Conservation (phyloP, 2,888 invertebrate species). For the Deilephila porcellus region DNA sequence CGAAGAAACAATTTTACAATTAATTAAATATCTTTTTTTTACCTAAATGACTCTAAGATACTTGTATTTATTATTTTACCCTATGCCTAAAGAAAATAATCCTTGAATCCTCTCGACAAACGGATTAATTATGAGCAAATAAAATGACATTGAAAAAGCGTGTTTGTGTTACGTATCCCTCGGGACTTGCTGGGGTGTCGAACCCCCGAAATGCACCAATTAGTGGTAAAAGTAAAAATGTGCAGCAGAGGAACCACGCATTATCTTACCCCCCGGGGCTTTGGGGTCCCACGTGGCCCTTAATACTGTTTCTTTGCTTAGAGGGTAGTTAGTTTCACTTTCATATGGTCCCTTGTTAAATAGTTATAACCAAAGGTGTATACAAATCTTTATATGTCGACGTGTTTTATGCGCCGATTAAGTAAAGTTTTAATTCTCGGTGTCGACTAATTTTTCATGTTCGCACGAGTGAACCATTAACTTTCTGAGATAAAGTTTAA, state of each 20-base stretch:
- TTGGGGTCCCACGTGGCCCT: constrained; percentile 72
- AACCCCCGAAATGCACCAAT: constrained; percentile 79
- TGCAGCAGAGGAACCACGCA: constrained; percentile 80
- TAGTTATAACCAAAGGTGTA: constrained; percentile 40
- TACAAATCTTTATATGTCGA: constrained; percentile 15
- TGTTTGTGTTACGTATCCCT: constrained; percentile 64
- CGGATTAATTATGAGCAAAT: constrained; percentile 63
- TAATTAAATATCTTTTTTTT: too few species aligned
- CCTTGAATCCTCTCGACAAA: constrained; percentile 16
- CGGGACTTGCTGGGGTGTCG: constrained; percentile 67
- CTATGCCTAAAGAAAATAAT: background rate
- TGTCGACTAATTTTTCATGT: constrained; percentile 51
- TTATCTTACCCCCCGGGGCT: constrained; percentile 67
- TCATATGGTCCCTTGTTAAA: constrained; percentile 79
- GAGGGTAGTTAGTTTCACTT: constrained; percentile 72
- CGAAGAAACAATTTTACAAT: too few species aligned
- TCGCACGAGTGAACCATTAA: constrained; percentile 61
- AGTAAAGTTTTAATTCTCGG: constrained; percentile 40
- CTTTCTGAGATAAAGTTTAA: constrained; percentile 57
- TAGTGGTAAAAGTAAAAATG: constrained; percentile 82
- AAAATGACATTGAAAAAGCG: constrained; percentile 78
- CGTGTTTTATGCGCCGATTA: constrained; percentile 30
- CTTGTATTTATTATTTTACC: background rate
- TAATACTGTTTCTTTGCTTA: constrained; percentile 81
- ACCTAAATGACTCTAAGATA: too few species aligned